Base-by-base conservation (phyloP, 2,888 invertebrate genomes). In the Mesoligia furuncula region DNA sequence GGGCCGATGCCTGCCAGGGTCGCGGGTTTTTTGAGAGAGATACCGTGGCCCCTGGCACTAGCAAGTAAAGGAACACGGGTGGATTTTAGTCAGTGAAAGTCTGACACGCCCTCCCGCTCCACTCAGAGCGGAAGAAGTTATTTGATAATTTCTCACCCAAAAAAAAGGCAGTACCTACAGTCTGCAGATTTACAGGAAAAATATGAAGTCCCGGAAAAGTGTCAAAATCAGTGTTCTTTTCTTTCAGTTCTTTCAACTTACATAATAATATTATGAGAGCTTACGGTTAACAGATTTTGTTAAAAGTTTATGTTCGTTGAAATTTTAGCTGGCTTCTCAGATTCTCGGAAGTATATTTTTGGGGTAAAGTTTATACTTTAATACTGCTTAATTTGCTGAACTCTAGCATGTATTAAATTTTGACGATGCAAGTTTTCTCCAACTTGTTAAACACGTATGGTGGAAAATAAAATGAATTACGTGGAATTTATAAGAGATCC, bases 171-270 rank as follows among this genome's bases (percentile, higher is more conserved):
- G 51, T 15, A 24, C 9, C 54, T 54, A n/a, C 24, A n/a, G 24
- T 51, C 51, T 51, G 45, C 2, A 42, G 20, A 36, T 51, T 42
- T 42, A 31, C 20, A 11, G 31, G 0, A 20, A 78, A 61, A 69
- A 8, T 39, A 3, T 2, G 15, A 77, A 68, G 39, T 24, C 61
- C 1, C 3, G 17, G 11, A 54, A 65, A 24, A 31, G 5, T 71
- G 20, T 62, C 2, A 62, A 66, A 77, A 76, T 27, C 45, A 65
- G 3, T 77, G 9, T n/a, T n/a, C n/a, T 57, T 57, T 57, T 57
- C 54, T 57, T 57, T n/a, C n/a, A 13, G 54, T 57, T 57, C 9
- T 54, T 54, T 61, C 1, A 36, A 36, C 15, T 54, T 27, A 31
- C 27, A 42, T n/a, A 48, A 17, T 17, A 15, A 57, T 17, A 59